A percentile compares a stretch with the other conserved stretches of the same genome.
Conservation (phyloP, 2,797 vertebrate genomes). For the Labeo calbasu region DNA sequence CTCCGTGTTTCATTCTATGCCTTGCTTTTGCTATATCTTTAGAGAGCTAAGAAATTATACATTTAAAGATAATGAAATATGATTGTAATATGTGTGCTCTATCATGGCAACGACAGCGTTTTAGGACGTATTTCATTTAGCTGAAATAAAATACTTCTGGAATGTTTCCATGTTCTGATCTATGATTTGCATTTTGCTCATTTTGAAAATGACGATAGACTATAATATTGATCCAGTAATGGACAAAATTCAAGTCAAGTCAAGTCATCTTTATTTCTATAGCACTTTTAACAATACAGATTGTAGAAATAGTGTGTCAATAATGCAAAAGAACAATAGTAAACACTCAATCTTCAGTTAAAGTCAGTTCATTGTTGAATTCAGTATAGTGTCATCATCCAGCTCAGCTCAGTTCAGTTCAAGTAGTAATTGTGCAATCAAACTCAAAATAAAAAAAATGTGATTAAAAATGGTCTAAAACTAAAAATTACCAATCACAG, state of each 20-base stretch:
- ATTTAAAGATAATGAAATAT: not conserved
- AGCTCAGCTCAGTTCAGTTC: too few species aligned
- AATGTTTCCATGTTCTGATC: not conserved
- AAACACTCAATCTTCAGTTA: too few species aligned
- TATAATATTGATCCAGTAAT: not conserved
- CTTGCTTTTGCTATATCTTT: not conserved
- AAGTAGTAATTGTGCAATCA: too few species aligned
- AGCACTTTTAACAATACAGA: too few species aligned
- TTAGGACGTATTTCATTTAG: not conserved
- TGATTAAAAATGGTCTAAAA: not conserved
- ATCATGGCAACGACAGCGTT: not conserved
- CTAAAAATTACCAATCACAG: not conserved
- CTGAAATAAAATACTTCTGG: not conserved
- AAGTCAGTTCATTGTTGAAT: too few species aligned
- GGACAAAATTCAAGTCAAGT: not conserved
- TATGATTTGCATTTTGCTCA: not conserved
- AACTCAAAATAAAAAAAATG: too few species aligned
- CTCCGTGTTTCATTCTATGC: conserved; percentile 7
- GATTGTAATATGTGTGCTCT: not conserved
- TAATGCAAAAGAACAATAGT: too few species aligned
- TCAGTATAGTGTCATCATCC: too few species aligned
- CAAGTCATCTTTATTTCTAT: too few species aligned
- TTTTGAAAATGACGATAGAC: not conserved
- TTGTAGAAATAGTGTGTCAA: too few species aligned
- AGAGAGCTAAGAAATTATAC: not conserved